A percentile compares a stretch with the other conserved stretches of the same genome.
phyloP scores from a whole-genome alignment of 2,113 vertebrate species.

The Lepus americanus region DNA sequence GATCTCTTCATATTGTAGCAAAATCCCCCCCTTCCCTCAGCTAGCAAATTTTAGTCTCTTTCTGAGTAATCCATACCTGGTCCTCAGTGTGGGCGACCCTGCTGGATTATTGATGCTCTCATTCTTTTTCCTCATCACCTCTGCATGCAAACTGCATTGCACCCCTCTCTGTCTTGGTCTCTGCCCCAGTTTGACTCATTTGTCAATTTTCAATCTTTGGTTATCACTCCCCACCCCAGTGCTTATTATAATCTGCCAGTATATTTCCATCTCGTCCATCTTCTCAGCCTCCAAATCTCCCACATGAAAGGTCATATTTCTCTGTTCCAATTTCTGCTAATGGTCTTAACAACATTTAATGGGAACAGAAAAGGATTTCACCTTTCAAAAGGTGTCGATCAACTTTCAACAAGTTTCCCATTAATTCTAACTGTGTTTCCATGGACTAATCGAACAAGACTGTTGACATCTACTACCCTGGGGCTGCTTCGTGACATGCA shows the following conservation, averaged over 20 bases:
- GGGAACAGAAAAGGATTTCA: conserved; percentile 73
- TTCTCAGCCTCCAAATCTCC: conserved; percentile 67
- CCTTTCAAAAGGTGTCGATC: conserved; percentile 70
- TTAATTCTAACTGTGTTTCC: conserved; percentile 76
- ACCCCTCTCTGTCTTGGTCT: conserved; percentile 52
- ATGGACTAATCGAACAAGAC: conserved; percentile 61
- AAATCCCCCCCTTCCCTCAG: conserved; percentile 12
- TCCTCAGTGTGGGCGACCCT: not conserved
- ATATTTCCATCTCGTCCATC: conserved; percentile 65
- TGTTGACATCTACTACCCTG: conserved; percentile 34
- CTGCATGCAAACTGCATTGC: not conserved
- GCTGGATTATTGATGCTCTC: conserved; percentile 60
- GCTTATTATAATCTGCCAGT: conserved; percentile 69
- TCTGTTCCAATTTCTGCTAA: conserved; percentile 77
- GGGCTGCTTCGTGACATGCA: not conserved
- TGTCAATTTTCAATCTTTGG: conserved; percentile 78
- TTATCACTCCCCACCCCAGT: conserved; percentile 69
- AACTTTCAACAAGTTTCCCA: conserved; percentile 73
- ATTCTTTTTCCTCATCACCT: conserved; percentile 24
- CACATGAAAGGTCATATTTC: conserved; percentile 70
- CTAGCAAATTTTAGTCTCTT: conserved; percentile 43
- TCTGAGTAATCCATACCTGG: conserved; percentile 48
- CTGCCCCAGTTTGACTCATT: conserved; percentile 62
- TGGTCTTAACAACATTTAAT: conserved; percentile 73
- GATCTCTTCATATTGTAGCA: conserved; percentile 33